Conservation (phyloP, 2,888 invertebrate genomes). For the Tenthredo livida region DNA sequence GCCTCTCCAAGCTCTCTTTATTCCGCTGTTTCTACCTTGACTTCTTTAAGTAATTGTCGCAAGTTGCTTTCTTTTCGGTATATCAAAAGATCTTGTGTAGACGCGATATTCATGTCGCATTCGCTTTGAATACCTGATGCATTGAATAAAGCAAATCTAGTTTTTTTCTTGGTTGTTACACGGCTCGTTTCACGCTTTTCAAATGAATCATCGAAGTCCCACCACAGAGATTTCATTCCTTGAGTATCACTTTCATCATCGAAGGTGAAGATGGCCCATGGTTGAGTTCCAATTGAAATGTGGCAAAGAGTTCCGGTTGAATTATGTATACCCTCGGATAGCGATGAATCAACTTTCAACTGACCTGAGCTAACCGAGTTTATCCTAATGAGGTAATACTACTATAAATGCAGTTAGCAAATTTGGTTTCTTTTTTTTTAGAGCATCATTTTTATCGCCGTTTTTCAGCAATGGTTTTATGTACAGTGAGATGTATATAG, state of each 20-base stretch:
- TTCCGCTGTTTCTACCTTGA: not conserved
- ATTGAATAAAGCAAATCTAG: not conserved
- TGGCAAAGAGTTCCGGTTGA: not conserved
- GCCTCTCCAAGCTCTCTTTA: not conserved
- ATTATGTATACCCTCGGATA: not conserved
- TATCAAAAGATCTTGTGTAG: not conserved
- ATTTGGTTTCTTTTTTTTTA: not conserved
- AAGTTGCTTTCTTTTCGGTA: not conserved
- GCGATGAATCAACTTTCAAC: not conserved
- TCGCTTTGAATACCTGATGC: not conserved
- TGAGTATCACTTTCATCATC: conserved; percentile 4
- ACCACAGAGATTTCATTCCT: not conserved
- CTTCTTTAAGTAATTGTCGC: not conserved
- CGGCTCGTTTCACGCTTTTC: not conserved
- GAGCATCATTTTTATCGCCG: not conserved
- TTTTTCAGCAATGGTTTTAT: not conserved
- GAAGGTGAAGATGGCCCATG: not conserved
- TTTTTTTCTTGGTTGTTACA: not conserved
- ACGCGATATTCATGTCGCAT: not conserved
- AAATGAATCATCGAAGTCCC: conserved; percentile 3
- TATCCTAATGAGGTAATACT: not conserved
- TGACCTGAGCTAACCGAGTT: not conserved
- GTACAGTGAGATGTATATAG: not conserved
- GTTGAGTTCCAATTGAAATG: not conserved
- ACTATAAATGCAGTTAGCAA: not conserved